These are phyloP conservation scores for Trypoxylus dichotomus DNA, from an alignment of 1,140 invertebrate genomes.

Conservation along the genomic window DNA sequence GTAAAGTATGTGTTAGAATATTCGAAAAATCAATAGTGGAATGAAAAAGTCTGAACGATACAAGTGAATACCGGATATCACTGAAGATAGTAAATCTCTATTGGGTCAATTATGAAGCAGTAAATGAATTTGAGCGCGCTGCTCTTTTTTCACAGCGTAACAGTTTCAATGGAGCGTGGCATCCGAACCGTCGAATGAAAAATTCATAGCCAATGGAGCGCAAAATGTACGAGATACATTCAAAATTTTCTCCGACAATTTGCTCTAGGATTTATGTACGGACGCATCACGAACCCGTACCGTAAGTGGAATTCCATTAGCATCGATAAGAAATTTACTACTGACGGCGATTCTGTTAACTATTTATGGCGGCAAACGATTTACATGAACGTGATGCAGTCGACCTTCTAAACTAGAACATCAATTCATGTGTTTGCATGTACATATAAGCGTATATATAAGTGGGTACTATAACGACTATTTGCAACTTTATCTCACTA, in stretches of 20 bases:
- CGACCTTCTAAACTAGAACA: no score
- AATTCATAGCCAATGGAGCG: neutral
- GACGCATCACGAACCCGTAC: neutral
- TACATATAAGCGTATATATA: no score
- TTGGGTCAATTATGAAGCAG: neutral
- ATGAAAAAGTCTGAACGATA: neutral
- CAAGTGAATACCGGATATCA: neutral
- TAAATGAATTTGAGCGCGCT: neutral
- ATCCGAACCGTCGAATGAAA: neutral
- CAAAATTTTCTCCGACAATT: conserved; percentile 6
- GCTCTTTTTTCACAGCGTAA: neutral
- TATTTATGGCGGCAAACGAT: no score
- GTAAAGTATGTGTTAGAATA: neutral
- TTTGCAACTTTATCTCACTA: no score
- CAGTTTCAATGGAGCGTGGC: neutral
- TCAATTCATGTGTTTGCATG: no score
- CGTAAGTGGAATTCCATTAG: neutral
- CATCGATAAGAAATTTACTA: neutral
- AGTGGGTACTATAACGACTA: no score
- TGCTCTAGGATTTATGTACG: neutral
- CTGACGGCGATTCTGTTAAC: neutral
- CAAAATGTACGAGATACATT: conserved; percentile 7
- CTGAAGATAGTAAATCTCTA: neutral
- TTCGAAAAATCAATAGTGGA: neutral
- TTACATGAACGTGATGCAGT: no score